These are phyloP conservation scores for Anas platyrhynchos DNA, from an alignment of 2,113 vertebrate species.

Conservation along the genomic window DNA sequence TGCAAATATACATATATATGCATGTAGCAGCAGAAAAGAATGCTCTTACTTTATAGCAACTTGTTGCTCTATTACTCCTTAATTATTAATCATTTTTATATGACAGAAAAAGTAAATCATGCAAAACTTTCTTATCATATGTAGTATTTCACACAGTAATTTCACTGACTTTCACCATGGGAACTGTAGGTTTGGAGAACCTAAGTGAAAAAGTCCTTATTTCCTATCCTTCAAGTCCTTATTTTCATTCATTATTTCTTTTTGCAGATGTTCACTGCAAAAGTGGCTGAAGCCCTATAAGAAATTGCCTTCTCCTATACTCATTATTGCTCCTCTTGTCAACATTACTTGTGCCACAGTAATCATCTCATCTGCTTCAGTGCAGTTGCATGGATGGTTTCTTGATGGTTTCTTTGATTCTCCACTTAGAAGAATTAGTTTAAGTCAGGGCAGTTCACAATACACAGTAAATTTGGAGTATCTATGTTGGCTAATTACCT, in stretches of 20 bases:
- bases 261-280: too few relatives aligned
- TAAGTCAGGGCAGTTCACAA: background rate
- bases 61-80: background rate
- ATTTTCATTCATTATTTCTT: too few relatives aligned
- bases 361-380: background rate
- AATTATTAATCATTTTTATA: slow-evolving; percentile 13
- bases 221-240: too few relatives aligned
- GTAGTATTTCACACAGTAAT: slow-evolving; percentile 9
- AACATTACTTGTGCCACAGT: background rate
- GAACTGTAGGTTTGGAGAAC: background rate
- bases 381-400: background rate
- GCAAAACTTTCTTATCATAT: background rate
- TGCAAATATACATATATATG: background rate
- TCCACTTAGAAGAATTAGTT: background rate
- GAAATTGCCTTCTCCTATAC: background rate
- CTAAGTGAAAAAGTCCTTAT: background rate
- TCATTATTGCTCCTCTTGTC: background rate
- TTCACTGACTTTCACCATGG: background rate
- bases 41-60: background rate
- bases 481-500: background rate
- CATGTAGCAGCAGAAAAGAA: background rate
- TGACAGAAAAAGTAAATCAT: slow-evolving; percentile 20
- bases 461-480: background rate
- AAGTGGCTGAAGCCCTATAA: too few relatives aligned
- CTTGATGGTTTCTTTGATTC: background rate